These are phyloP conservation scores for Acanthis flammea DNA, from an alignment of 2,797 vertebrate genomes.

Conservation along the genomic window DNA sequence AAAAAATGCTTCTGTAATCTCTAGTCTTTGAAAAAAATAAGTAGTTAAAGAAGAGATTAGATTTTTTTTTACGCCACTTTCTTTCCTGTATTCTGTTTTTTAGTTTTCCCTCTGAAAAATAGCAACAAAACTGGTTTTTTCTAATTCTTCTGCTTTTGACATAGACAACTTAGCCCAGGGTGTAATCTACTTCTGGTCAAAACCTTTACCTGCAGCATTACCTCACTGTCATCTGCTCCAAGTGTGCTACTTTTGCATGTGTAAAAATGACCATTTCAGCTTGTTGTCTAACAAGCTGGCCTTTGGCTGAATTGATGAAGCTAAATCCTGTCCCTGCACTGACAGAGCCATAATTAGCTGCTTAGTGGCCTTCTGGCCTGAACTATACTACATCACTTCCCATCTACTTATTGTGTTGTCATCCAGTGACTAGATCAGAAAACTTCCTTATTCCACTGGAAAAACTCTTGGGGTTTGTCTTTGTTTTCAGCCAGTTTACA, in stretches of 20 bases:
- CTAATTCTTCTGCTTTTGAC: background rate
- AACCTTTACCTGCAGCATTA: background rate
- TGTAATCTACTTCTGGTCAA: background rate
- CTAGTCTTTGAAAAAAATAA: background rate
- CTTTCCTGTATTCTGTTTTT: background rate
- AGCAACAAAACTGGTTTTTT: background rate
- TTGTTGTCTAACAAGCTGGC: rapidly evolving
- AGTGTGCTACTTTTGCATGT: background rate
- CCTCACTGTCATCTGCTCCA: background rate
- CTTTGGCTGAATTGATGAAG: background rate
- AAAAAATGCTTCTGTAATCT: background rate
- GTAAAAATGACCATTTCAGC: background rate
- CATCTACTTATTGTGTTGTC: background rate
- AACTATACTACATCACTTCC: background rate
- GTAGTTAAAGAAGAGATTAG: background rate
- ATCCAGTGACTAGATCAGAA: background rate
- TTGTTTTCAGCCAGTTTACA: background rate
- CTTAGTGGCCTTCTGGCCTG: background rate
- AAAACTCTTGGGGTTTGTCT: background rate
- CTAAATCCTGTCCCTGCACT: background rate
- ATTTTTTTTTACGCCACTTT: background rate
- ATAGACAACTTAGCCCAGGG: background rate
- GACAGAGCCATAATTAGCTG: background rate
- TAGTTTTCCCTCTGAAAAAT: background rate
- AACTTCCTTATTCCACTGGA: background rate